Conservation (phyloP, 2,888 invertebrate genomes). For the Syritta pipiens region DNA sequence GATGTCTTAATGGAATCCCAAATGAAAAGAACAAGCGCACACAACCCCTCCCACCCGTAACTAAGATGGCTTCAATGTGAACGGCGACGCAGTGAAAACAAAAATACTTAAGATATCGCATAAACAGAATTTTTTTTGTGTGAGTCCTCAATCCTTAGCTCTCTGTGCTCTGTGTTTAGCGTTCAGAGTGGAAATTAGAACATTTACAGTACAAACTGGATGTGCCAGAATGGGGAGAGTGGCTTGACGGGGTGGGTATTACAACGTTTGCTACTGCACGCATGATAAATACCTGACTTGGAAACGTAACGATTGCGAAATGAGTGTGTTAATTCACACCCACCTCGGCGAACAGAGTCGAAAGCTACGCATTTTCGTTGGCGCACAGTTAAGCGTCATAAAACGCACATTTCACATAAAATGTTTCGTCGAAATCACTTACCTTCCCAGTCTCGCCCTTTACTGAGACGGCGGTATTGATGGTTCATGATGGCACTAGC, state of each 20-base stretch:
- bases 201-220: slow-evolving; percentile 62
- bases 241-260: slow-evolving; percentile 5
- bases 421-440: slow-evolving; percentile 68
- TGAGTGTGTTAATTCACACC: slow-evolving; percentile 65
- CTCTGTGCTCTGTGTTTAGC: background rate
- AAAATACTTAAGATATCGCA: slow-evolving; percentile 67
- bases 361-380: slow-evolving; percentile 19
- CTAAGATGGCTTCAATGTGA: slow-evolving; percentile 26
- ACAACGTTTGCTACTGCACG: slow-evolving; percentile 51
- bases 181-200: slow-evolving; percentile 57
- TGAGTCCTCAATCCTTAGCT: slow-evolving; percentile 25
- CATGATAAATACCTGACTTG: slow-evolving; percentile 67
- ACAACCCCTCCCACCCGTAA: background rate
- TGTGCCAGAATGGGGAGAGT: background rate
- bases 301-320: slow-evolving; percentile 64
- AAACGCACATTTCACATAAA: slow-evolving; percentile 69
- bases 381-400: slow-evolving; percentile 65
- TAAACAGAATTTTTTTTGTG: slow-evolving; percentile 57
- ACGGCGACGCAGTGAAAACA: slow-evolving; percentile 31
- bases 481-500: slow-evolving; percentile 28
- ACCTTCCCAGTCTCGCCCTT: slow-evolving; percentile 5
- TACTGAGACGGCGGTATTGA: background rate
- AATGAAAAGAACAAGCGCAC: slow-evolving; percentile 60
- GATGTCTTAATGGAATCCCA: slow-evolving; percentile 67
- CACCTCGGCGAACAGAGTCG: background rate